Base-by-base conservation (phyloP, 2,888 invertebrate species). In the Tupiocoris notatus region DNA sequence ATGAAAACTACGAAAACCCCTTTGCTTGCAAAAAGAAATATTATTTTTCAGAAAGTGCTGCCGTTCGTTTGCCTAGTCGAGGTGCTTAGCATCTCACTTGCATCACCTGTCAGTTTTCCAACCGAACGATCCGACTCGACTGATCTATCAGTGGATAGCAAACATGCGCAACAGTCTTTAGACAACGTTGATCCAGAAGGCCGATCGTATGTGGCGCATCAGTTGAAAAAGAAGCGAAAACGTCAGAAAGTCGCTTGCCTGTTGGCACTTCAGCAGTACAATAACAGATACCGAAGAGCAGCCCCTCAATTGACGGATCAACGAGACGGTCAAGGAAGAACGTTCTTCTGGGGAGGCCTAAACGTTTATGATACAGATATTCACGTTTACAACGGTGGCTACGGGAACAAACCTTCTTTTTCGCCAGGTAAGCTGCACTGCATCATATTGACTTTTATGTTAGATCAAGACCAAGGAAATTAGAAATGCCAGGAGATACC, bases 351-450 rank as follows among this genome's bases (percentile, higher is more conserved):
- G 25, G 75, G 75, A 64, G 68, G 68, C 20, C 54, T 75, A 12
- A 77, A 77, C 24, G 67, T 68, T 22, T 77, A 77, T 54, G 63
- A 77, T 20, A 77, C 77, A 1, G 71, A 77, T 24, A 65, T 77
- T 20, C 64, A 70, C 24, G 75, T 77, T 3, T 67, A 57, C 63
- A 77, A 75, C 25, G 77, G 77, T 16, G 68, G 75, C 1, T 64
- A 74, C 23, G 65, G 65, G 16, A 54, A 24, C 39, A 74, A 59
- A 58, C 74, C 74, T 17, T 71, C 54, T 2, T 62, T 25, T 20
- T 12, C 71, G 39, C 62, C 71, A 71, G 71, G 71, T 71, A 39
- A 39, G 39, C 39, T n/a, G n/a, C n/a, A n/a, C n/a, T n/a, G n/a
- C n/a, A n/a, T n/a, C n/a, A n/a, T n/a, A n/a, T n/a, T n/a, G n/a